These are phyloP conservation scores for Apostichopus parvimensis DNA, from an alignment of 35 echinoderm and acorn worm genomes.

Conservation along the genomic window DNA sequence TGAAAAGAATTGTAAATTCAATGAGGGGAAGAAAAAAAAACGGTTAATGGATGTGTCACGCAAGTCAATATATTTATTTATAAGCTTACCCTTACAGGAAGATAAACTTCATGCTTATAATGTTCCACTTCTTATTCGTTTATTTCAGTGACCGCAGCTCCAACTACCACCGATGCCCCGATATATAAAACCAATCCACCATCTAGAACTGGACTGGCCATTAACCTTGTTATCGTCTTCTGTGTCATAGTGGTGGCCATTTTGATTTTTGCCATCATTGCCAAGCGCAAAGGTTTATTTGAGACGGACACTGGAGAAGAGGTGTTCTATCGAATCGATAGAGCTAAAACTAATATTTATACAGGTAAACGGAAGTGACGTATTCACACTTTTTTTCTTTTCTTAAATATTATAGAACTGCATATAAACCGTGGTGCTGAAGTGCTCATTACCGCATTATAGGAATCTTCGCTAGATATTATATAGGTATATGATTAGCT, in stretches of 20 bases:
- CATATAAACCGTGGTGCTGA: too few relatives aligned
- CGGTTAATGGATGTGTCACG: too few relatives aligned
- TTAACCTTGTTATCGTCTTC: background rate
- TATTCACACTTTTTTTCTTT: too few relatives aligned
- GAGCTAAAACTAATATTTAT: background rate
- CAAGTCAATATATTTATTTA: too few relatives aligned
- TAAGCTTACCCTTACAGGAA: too few relatives aligned
- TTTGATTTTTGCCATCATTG: background rate
- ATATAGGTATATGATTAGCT: background rate
- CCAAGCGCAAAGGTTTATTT: conserved; percentile 4
- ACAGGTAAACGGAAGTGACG: background rate
- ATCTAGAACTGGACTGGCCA: background rate
- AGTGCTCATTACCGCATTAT: background rate
- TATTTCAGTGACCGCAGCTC: background rate
- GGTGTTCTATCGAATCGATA: background rate
- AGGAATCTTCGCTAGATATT: background rate
- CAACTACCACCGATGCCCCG: background rate
- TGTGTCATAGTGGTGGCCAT: background rate
- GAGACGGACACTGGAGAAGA: background rate
- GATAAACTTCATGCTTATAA: background rate
- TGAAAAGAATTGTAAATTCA: too few relatives aligned
- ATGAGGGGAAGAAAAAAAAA: too few relatives aligned
- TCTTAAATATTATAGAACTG: too few relatives aligned
- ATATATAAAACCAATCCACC: background rate
- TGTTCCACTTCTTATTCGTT: background rate